Evolutionary conservation across 2,888 invertebrate genomes (phyloP), one percentile per base, ranked within the genome.

Genomic region (Drosophila koepferae): DNA sequence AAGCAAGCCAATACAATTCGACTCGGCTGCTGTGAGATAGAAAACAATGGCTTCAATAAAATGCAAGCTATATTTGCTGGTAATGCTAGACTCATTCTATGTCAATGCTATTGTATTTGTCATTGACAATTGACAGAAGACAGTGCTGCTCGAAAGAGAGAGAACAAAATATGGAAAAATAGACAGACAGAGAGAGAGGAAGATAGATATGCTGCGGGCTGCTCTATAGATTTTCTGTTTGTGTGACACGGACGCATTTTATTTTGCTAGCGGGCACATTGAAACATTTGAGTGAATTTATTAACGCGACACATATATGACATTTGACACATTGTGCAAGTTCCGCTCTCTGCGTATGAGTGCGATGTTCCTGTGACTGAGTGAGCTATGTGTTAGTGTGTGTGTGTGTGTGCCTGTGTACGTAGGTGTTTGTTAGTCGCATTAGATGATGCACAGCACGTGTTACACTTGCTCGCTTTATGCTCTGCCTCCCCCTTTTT

Each of bases 281-380:
- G 89, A 81, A 86, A 79, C 85, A 85, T 86, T 85, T 86, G 86
- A 89, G 88, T 87, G 90, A 86, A 86, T 86, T 89, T 86, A 86
- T 86, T 86, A 86, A 87, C 89, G 89, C 88, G 80, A 72, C 83
- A 82, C 83, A 85, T 72, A 85, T 74, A 87, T 82, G 86, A 86
- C 86, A 86, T 85, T 89, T 89, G 89, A 86, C 86, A 86, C 86
- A 86, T 86, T 86, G 89, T 85, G 78, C 80, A 80, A 82, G 70
- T 85, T 82, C 86, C 89, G 68, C 60, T 66, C 62, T 46, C 76
- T 61, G 53, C 63, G 14, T 53, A 46, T 38, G 38, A 59, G 38
- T 59, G 28, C 23, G 59, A 7, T 55, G 20, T 18, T 5, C 16
- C 31, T 40, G 18, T 18, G 51, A 18, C 44, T 55, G 49, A n/a